A percentile compares a stretch with the other conserved stretches of the same genome.
Conservation (phyloP, 2,888 invertebrate genomes). For the Ditylenchus weischeri region DNA sequence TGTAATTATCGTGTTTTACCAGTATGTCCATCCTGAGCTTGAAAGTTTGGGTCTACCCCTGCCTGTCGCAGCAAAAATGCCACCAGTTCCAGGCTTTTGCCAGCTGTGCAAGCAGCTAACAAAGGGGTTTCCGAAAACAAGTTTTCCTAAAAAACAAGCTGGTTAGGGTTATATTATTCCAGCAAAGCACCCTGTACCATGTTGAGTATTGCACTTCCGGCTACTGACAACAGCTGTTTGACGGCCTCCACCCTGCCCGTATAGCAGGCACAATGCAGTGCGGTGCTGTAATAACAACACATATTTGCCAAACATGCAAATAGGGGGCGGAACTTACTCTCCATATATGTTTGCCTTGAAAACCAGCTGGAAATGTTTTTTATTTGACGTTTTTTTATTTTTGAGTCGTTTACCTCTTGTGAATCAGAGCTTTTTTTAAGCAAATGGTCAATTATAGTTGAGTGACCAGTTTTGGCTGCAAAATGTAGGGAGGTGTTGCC, state of each 20-base stretch:
- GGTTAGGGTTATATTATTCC: constrained; percentile 5
- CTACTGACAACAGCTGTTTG: constrained; percentile 58
- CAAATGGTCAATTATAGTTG: constrained; percentile 59
- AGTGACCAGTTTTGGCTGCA: constrained; percentile 61
- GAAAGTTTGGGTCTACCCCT: constrained; percentile 61
- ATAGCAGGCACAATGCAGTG: constrained; percentile 60
- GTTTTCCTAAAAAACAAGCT: constrained; percentile 58
- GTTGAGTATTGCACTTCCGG: constrained; percentile 50
- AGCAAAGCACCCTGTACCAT: constrained; percentile 32
- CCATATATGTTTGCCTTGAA: constrained; percentile 61
- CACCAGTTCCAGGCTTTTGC: constrained; percentile 61
- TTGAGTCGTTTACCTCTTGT: constrained; percentile 9
- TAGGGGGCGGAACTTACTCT: constrained; percentile 40
- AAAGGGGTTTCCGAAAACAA: constrained; percentile 63
- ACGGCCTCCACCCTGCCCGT: constrained; percentile 59
- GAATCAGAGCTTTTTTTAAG: constrained; percentile 40
- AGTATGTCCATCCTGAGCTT: constrained; percentile 63
- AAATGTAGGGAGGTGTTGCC: constrained; percentile 62
- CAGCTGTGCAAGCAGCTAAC: constrained; percentile 62
- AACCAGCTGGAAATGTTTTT: constrained; percentile 28
- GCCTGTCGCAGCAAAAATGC: constrained; percentile 61
- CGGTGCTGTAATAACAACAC: constrained; percentile 46
- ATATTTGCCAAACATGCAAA: no score
- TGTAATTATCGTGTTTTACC: constrained; percentile 40
- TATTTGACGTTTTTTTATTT: no score